Conservation (phyloP, 2,797 vertebrate species). For the Catamblyrhynchus diadema region DNA sequence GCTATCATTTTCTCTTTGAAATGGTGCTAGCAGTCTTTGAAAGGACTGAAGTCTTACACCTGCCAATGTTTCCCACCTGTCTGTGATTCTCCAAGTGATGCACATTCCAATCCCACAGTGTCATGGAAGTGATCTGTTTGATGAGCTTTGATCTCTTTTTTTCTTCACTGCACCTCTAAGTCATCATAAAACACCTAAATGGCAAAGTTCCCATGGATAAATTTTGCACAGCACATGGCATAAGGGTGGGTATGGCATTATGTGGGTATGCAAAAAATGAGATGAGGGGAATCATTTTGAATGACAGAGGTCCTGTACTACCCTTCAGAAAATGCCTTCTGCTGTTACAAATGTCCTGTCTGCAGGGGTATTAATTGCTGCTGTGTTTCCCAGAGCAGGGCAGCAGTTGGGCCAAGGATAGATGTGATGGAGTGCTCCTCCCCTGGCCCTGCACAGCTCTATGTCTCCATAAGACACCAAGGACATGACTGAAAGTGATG, state of each 20-base stretch:
- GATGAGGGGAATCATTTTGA: background rate
- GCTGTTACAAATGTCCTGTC: background rate
- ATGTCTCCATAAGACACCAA: background rate
- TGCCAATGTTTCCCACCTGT: background rate
- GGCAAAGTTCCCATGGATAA: background rate
- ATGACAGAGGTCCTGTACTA: background rate
- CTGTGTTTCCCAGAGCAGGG: background rate
- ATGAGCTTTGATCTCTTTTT: background rate
- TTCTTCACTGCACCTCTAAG: background rate
- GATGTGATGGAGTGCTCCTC: background rate
- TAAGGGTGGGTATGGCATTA: background rate
- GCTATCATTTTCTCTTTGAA: background rate
- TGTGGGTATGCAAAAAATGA: background rate
- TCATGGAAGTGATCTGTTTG: background rate
- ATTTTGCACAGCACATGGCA: background rate
- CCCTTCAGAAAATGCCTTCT: background rate
- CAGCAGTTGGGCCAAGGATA: background rate
- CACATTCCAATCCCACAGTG: background rate
- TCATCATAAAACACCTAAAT: background rate
- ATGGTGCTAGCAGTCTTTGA: background rate
- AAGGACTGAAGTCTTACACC: background rate
- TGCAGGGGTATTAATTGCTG: background rate
- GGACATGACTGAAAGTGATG: accelerated
- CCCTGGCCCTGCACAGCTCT: background rate
- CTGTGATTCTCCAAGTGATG: background rate